Conservation (phyloP, 2,888 invertebrate genomes). For the Melolontha melolontha region DNA sequence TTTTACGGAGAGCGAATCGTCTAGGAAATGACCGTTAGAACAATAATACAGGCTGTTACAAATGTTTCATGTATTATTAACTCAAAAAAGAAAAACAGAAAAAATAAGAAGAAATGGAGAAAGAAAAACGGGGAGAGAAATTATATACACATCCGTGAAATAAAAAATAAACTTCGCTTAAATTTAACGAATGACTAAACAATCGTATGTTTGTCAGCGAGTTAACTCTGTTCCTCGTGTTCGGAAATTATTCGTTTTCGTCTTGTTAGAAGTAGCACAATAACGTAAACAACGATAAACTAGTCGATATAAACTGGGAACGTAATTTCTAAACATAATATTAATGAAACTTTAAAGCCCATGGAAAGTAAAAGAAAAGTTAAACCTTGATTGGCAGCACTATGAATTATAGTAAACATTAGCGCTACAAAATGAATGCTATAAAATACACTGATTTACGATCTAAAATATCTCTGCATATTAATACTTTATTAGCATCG, state of each 20-base stretch:
- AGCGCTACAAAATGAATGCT: too few species aligned
- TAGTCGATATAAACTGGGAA: constrained; percentile 14
- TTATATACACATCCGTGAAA: constrained; percentile 37
- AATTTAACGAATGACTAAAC: constrained; percentile 30
- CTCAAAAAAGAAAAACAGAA: constrained; percentile 1
- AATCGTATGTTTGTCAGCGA: constrained; percentile 37
- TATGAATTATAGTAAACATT: too few species aligned
- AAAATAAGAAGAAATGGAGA: constrained; percentile 7
- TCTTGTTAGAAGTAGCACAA: background rate
- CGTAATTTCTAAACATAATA: constrained; percentile 2
- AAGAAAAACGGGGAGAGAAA: constrained; percentile 6
- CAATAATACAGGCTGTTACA: too few species aligned
- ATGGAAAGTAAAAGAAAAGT: too few species aligned
- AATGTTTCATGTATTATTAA: constrained; percentile 1
- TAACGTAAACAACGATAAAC: constrained; percentile 29
- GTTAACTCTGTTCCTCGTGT: constrained; percentile 29
- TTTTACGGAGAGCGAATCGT: too few species aligned
- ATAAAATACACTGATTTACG: too few species aligned
- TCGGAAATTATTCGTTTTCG: constrained; percentile 21
- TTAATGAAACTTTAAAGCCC: background rate
- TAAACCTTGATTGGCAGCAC: too few species aligned
- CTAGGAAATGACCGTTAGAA: too few species aligned
- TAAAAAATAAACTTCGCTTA: constrained; percentile 34
- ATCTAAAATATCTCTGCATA: too few species aligned
- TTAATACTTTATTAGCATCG: too few species aligned